Evolutionary conservation across 2,113 vertebrate genomes (phyloP).

Genomic region (Tyrannus savana): DNA sequence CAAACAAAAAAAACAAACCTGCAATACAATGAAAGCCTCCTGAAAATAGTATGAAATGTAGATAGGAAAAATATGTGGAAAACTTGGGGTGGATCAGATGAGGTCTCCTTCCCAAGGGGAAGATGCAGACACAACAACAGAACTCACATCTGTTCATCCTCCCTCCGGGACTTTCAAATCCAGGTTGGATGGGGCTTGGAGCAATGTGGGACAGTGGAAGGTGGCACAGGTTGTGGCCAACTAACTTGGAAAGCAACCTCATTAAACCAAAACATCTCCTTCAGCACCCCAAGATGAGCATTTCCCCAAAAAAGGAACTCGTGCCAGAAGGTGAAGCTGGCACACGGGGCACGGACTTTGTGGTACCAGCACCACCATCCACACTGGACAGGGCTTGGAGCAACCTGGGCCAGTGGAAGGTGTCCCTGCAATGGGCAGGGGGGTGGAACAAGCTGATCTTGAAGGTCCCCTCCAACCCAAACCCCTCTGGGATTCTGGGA

Average conservation of each 20-base stretch:
- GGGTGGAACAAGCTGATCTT: background rate
- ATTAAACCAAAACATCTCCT: background rate
- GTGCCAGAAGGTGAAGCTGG: background rate
- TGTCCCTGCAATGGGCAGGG: background rate
- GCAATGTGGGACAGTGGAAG: background rate
- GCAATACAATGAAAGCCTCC: background rate
- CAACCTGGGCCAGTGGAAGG: background rate
- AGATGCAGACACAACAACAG: background rate
- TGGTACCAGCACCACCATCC: background rate
- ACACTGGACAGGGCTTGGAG: background rate
- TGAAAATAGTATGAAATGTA: background rate
- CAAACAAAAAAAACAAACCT: background rate
- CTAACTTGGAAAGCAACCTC: background rate
- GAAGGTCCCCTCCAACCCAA: background rate
- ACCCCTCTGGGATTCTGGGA: background rate
- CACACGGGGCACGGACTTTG: background rate
- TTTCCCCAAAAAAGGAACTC: background rate
- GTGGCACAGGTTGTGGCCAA: background rate
- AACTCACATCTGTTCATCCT: fast-evolving
- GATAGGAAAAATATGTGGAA: background rate
- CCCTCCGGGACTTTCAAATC: background rate
- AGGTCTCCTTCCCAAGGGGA: background rate
- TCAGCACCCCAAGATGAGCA: background rate
- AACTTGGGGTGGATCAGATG: background rate
- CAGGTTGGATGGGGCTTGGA: background rate